Conservation (phyloP, 2,888 invertebrate species). For the Horisme vitalbata region DNA sequence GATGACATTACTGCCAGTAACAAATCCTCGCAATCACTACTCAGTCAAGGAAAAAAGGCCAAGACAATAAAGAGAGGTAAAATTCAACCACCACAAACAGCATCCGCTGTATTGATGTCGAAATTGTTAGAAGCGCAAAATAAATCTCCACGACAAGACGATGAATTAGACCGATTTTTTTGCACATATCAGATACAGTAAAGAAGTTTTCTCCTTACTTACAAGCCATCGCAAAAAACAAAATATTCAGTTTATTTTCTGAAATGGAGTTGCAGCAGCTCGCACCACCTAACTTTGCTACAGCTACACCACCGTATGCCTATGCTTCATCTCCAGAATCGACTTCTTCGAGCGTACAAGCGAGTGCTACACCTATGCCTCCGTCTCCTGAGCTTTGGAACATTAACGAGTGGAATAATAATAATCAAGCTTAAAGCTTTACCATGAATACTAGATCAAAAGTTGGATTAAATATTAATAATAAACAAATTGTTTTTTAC, state of each 20-base stretch:
- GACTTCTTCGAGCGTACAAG: constrained; percentile 17
- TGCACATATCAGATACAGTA: constrained; percentile 31
- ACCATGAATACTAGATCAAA: too few species aligned
- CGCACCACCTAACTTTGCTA: not conserved
- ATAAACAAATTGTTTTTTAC: constrained; percentile 23
- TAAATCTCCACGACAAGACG: constrained; percentile 1
- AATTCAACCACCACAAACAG: constrained; percentile 1
- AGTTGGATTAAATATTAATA: not conserved
- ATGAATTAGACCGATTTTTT: constrained; percentile 33
- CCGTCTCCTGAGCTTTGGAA: constrained; percentile 18
- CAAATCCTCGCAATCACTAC: constrained; percentile 8
- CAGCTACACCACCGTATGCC: not conserved
- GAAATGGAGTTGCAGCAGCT: constrained; percentile 28
- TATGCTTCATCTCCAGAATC: constrained; percentile 21
- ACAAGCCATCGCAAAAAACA: too few species aligned
- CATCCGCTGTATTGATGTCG: constrained; percentile 22
- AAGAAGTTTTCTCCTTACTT: constrained; percentile 31
- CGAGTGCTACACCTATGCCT: constrained; percentile 21
- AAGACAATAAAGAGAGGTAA: constrained; percentile 12
- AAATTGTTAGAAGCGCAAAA: constrained; percentile 1
- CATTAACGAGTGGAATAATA: constrained; percentile 21
- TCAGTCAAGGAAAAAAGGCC: constrained; percentile 12
- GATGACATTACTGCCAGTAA: constrained; percentile 4
- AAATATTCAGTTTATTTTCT: constrained; percentile 25
- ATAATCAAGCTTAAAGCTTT: too few species aligned